A percentile compares a stretch with the other conserved stretches of the same genome.
Evolutionary conservation across 1,140 invertebrate species (phyloP).

Genomic region (Atta texana): DNA sequence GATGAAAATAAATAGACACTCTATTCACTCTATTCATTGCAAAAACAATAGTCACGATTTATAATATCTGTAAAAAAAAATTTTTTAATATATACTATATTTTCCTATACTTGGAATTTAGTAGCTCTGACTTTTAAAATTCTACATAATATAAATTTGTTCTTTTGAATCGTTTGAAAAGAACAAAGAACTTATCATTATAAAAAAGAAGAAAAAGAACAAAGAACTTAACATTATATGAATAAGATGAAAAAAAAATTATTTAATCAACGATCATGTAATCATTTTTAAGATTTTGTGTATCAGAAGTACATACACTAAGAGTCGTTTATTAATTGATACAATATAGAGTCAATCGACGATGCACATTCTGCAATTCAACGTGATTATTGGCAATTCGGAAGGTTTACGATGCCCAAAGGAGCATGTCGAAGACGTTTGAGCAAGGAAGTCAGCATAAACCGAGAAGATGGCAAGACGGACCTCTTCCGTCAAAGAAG

Average conservation of each 20-base stretch:
- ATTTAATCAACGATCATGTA: background rate
- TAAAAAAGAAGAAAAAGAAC: background rate
- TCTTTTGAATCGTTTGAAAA: background rate
- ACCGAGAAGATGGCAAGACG: slow-evolving; percentile 39
- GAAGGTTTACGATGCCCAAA: slow-evolving; percentile 50
- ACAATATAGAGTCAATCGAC: background rate
- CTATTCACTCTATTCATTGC: background rate
- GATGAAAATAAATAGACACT: background rate
- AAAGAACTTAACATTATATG: background rate
- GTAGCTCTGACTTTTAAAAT: background rate
- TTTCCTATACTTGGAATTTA: background rate
- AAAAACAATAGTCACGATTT: background rate
- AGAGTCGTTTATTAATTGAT: background rate
- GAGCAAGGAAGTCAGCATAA: slow-evolving; percentile 46
- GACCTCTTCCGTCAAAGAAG: slow-evolving; percentile 70
- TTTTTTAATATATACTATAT: background rate
- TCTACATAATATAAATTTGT: background rate
- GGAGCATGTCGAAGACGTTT: slow-evolving; percentile 35
- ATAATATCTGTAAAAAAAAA: background rate
- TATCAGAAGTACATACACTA: background rate
- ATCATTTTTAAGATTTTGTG: background rate
- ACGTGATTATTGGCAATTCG: slow-evolving; percentile 43
- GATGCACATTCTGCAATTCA: slow-evolving; percentile 31
- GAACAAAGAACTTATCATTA: background rate
- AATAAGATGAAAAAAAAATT: background rate